Percentiles rank a stretch among this genome's conserved stretches.
phyloP scores from a whole-genome alignment of 2,113 vertebrate genomes.

The Ploceus nigricollis region DNA sequence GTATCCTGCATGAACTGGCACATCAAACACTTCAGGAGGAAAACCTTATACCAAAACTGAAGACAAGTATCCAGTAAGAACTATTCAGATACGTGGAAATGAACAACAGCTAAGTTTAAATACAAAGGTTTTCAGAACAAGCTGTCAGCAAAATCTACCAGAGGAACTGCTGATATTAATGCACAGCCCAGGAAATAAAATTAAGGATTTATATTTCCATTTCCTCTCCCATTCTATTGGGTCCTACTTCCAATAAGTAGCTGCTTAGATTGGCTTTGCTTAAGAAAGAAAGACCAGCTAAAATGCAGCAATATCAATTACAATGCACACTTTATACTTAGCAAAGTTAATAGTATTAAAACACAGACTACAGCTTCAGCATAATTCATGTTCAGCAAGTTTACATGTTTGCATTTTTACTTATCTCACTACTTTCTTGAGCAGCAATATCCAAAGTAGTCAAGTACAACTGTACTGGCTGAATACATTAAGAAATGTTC shows the following conservation, averaged over 20 bases:
- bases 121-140: not conserved
- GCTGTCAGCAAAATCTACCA: not conserved
- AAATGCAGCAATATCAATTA: not conserved
- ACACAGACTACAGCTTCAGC: not conserved
- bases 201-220: not conserved
- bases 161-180: not conserved
- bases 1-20: not conserved
- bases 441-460: not conserved
- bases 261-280: not conserved
- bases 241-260: not conserved
- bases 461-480: not conserved
- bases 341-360: not conserved
- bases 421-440: not conserved
- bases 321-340: not conserved
- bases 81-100: not conserved
- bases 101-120: not conserved
- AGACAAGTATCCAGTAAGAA: not conserved
- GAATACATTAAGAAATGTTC: not conserved
- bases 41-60: not conserved
- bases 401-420: not conserved
- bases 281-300: not conserved
- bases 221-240: not conserved
- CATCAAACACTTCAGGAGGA: not conserved
- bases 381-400: not conserved
- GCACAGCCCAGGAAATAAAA: not conserved